A percentile compares a stretch with the other conserved stretches of the same genome.
These are phyloP conservation scores for Crotalus tigris DNA, from an alignment of 2,113 vertebrate species.

Conservation along the genomic window DNA sequence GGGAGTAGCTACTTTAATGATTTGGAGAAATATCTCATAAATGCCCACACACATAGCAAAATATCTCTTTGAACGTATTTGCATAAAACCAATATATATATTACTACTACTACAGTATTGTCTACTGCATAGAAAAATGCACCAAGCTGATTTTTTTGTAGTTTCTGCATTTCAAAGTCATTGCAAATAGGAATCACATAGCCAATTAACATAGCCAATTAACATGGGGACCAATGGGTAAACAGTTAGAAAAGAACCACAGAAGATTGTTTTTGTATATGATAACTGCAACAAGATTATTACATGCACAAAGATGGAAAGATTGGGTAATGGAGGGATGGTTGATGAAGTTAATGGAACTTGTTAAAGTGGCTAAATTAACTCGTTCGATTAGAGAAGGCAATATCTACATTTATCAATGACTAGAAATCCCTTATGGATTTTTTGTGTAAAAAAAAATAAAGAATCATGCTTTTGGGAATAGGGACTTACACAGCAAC, in stretches of 20 bases:
- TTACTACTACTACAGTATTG: neutral
- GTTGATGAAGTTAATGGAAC: neutral
- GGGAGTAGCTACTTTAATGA: neutral
- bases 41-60: neutral
- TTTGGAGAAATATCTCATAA: neutral
- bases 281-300: neutral
- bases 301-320: neutral
- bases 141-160: neutral
- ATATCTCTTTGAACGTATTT: neutral
- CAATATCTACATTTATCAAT: neutral
- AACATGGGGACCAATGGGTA: neutral
- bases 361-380: neutral
- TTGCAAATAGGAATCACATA: neutral
- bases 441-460: neutral
- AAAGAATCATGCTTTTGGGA: neutral
- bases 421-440: neutral
- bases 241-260: neutral
- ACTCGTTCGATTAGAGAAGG: neutral
- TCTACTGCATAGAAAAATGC: neutral
- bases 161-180: neutral
- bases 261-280: neutral
- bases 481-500: slow-evolving; percentile 77
- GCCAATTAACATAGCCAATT: neutral
- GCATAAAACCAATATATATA: neutral
- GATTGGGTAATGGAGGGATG: neutral